Base-by-base conservation (phyloP, 1,140 invertebrate species). In the Eueides isabella region DNA sequence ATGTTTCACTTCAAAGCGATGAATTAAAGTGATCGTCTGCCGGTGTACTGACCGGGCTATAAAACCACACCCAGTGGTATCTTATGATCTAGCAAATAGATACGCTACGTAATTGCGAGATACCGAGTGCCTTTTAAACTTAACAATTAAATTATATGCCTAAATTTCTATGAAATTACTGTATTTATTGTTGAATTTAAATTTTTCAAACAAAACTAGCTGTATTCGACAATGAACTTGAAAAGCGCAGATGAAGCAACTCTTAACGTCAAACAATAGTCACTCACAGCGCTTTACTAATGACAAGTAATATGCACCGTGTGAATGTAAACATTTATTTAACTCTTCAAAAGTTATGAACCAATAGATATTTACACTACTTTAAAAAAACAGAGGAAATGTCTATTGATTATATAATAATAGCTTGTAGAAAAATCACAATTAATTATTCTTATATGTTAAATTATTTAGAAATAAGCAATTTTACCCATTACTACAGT, bases 1-100 rank as follows among this genome's bases (percentile, higher is more conserved):
- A 87, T 81, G 48, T 38, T 61, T 72, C 77, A 78, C 79, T 76
- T 79, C 72, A 79, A 78, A 74, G 63, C 75, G 48, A 72, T 76
- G 64, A 81, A 63, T 79, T 74, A 75, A 71, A 61, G 26, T 41
- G 33, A 70, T 61, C 61, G 33, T 70, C 55, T 62, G 55, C 35
- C 38, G 38, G 55, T 35, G 44, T 26, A 64, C 30, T 63, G 29
- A 31, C 61, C 61, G n/a, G 30, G 26, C 29, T 63, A 31, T 19
- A 16, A 63, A 62, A 63, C 61, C 61, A 63, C 61, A 31, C 61
- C 61, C 61, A 63, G n/a, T 55, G 48, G 48, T 55, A 55, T 55
- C 48, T 55, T 12, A 55, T 7, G 48, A 55, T 55, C 48, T 55
- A 2, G 9, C 44, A 19, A 55, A 55, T 55, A 19, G 19, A 23